Evolutionary conservation across 2,113 vertebrate species (phyloP), one percentile per base, ranked within the genome.

Genomic region (Sorex araneus): DNA sequence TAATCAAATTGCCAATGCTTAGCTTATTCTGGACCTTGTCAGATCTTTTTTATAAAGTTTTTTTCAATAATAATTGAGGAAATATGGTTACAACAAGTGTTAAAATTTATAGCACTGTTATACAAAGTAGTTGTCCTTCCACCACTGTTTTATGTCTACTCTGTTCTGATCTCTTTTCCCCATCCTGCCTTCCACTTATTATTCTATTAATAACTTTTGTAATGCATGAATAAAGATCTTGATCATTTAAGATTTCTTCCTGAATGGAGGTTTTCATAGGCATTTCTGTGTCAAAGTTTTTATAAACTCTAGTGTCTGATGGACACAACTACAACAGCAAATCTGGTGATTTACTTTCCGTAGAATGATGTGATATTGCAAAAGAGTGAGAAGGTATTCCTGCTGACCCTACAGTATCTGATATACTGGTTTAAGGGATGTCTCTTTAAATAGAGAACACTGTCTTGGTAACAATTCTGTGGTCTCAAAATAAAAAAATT

Each of bases 231-330:
- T 40, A 40, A 40, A 40, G 40, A 40, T 40, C 40, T 40, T 40
- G 40, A 40, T 40, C 40, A 40, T 40, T 40, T 40, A 40, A 40
- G 40, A 40, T 40, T 40, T 93, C 98, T 97, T 95, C 97, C 97
- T 16, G 73, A 97, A 92, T 73, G 97, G 28, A 47, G 47, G 79
- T 97, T 94, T 97, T 92, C 97, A 92, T 80, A 95, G 96, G 36
- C 97, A 98, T 93, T 98, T 97, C 86, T 97, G 96, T 95, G 96
- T 97, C 76, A 98, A 95, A 64, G 85, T 94, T 96, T 94, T 97
- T 81, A 96, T 77, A 96, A 98, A 80, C 78, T 97, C 97, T 76
- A 64, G 97, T 97, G 75, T 98, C 97, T 79, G 97, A 96, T 77
- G 73, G 77, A 74, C 92, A 88, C 85, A 93, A 95, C 47, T 83